Evolutionary conservation across 1,140 invertebrate genomes (phyloP).

Genomic region (Pogonomyrmex barbatus): DNA sequence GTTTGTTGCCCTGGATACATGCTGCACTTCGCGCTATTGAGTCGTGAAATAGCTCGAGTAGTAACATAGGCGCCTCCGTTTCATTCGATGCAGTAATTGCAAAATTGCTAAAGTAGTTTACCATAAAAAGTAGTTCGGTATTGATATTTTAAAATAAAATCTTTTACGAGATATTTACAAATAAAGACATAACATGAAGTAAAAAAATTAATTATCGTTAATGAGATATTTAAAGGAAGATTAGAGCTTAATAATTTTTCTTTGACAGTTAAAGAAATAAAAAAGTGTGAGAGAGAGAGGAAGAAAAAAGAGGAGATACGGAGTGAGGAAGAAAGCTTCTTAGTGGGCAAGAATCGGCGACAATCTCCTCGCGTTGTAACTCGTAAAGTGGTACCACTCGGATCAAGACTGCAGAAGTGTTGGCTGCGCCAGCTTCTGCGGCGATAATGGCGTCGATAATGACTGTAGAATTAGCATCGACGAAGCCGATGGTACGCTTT

Average conservation of each 20-base stretch:
- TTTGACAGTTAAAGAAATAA: background rate
- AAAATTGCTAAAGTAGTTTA: background rate
- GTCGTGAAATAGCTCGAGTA: constrained; percentile 44
- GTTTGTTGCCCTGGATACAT: constrained; percentile 14
- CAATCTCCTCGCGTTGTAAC: background rate
- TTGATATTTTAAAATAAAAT: background rate
- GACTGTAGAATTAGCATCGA: constrained; percentile 52
- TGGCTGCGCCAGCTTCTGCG: constrained; percentile 37
- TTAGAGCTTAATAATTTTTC: background rate
- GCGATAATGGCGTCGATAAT: constrained; percentile 61
- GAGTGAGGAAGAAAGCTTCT: background rate
- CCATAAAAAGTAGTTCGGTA: no score
- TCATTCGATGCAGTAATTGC: background rate
- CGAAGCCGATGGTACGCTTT: constrained; percentile 35
- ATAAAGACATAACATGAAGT: background rate
- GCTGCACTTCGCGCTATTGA: constrained; percentile 18
- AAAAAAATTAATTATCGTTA: background rate
- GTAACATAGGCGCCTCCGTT: background rate
- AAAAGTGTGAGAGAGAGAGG: background rate
- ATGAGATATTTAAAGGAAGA: background rate
- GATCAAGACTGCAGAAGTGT: constrained; percentile 23
- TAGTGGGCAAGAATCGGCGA: background rate
- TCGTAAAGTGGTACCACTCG: constrained; percentile 41
- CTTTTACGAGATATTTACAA: background rate
- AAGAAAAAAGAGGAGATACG: background rate